Evolutionary conservation across 2,888 invertebrate genomes (phyloP).

Genomic region (Drosophila borealis): DNA sequence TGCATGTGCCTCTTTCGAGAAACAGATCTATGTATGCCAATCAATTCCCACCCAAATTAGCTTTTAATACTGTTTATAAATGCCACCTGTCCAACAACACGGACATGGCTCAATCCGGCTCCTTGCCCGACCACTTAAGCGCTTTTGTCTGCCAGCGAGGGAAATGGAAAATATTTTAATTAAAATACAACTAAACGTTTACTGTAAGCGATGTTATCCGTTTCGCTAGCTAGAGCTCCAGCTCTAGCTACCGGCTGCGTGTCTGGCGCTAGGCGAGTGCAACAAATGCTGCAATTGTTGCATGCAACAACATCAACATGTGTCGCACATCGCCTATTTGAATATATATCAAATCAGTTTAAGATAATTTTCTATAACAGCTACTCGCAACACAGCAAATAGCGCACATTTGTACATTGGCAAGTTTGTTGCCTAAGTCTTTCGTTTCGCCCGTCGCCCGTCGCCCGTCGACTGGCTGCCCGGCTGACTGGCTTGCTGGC

Average conservation of each 20-base stretch:
- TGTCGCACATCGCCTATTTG: conserved; percentile 78
- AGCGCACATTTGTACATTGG: conserved; percentile 62
- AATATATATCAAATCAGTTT: conserved; percentile 80
- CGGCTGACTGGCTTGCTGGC: conserved; percentile 4
- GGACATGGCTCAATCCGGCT: conserved; percentile 65
- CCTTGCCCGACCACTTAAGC: conserved; percentile 18
- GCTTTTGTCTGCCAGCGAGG: conserved; percentile 24
- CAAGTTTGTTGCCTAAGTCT: conserved; percentile 72
- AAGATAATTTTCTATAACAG: conserved; percentile 80
- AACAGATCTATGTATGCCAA: conserved; percentile 57
- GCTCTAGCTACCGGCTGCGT: conserved; percentile 60
- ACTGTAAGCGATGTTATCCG: conserved; percentile 76
- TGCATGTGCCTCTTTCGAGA: conserved; percentile 11
- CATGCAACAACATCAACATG: conserved; percentile 72
- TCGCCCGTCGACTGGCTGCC: conserved; percentile 6
- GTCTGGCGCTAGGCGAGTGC: conserved; percentile 56
- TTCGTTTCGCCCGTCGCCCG: conserved; percentile 52
- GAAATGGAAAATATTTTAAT: conserved; percentile 77
- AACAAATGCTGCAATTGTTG: conserved; percentile 55
- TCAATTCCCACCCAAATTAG: conserved; percentile 69
- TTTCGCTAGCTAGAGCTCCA: conserved; percentile 25
- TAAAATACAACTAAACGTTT: conserved; percentile 79
- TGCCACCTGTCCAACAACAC: conserved; percentile 67
- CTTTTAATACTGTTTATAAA: conserved; percentile 62
- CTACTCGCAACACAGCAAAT: conserved; percentile 64